phyloP scores from a whole-genome alignment of 2,888 invertebrate genomes.

The Seladonia tumulorum region DNA sequence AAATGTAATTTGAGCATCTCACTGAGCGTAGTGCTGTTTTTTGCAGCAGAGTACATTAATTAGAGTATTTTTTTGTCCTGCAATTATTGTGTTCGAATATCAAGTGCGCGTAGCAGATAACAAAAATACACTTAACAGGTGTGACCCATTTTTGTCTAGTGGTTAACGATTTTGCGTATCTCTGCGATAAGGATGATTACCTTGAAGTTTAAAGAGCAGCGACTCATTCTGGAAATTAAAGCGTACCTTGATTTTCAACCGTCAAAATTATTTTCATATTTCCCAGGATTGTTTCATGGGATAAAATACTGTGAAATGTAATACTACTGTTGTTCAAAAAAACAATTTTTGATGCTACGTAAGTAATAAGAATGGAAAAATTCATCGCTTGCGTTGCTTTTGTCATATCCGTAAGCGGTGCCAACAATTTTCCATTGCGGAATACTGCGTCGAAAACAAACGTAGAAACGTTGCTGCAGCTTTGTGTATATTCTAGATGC shows the following conservation, averaged over 20 bases:
- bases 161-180: background rate
- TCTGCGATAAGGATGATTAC: background rate
- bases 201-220: background rate
- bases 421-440: background rate
- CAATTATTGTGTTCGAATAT: background rate
- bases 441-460: background rate
- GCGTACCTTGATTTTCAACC: too few relatives aligned
- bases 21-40: background rate
- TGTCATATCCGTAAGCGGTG: background rate
- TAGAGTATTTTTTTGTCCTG: background rate
- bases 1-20: background rate
- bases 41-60: background rate
- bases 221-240: too few relatives aligned
- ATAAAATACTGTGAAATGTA: background rate
- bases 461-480: slow-evolving; percentile 24
- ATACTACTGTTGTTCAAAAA: background rate
- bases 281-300: background rate
- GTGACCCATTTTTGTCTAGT: background rate
- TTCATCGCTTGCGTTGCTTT: background rate
- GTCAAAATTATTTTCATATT: background rate
- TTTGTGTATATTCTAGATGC: slow-evolving; percentile 51
- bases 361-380: background rate
- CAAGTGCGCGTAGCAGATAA: background rate
- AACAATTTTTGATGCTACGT: background rate
- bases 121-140: background rate